Evolutionary conservation across 2,113 vertebrate genomes (phyloP).

Genomic region (Daubentonia madagascariensis): DNA sequence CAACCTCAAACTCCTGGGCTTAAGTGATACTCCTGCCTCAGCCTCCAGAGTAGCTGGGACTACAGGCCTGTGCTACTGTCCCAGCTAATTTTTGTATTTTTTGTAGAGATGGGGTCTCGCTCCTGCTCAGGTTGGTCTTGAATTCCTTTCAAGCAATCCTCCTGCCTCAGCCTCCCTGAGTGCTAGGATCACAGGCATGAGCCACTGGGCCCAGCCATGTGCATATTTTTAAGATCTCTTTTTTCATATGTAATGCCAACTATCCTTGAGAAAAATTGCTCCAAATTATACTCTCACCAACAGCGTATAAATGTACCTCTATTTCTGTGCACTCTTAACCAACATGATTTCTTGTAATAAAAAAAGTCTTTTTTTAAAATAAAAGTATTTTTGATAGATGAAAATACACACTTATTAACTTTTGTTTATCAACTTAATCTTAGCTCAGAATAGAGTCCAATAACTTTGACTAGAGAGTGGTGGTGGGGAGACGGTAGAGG

Average conservation of each 20-base stretch:
- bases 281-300: background rate
- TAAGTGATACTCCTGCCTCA: too few species aligned
- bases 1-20: too few species aligned
- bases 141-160: too few species aligned
- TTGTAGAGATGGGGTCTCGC: too few species aligned
- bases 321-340: background rate
- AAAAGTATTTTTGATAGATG: background rate
- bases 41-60: too few species aligned
- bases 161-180: too few species aligned
- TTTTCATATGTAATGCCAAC: background rate
- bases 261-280: background rate
- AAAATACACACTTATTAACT: background rate
- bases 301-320: background rate
- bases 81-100: too few species aligned
- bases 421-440: background rate
- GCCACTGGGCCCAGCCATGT: background rate
- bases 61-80: too few species aligned
- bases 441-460: background rate
- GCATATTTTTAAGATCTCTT: background rate
- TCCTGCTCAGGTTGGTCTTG: too few species aligned
- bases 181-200: too few species aligned
- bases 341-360: background rate
- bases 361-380: background rate
- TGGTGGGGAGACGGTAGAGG: background rate
- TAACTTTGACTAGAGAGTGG: background rate